Conservation (phyloP, 1,140 invertebrate species). For the Drosophila melanica region DNA sequence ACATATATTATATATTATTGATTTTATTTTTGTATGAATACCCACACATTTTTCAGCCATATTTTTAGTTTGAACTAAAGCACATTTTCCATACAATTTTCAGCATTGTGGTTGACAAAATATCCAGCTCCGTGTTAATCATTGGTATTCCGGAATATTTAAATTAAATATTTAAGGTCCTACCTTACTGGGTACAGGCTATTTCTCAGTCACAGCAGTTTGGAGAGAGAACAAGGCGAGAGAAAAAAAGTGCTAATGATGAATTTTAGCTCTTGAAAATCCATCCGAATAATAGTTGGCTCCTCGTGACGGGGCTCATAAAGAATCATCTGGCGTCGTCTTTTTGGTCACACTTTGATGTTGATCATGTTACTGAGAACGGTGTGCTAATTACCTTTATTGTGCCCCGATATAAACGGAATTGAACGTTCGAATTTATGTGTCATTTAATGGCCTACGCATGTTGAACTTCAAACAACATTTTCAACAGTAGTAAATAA, state of each 20-base stretch:
- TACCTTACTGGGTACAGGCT: background rate
- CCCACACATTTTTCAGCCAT: too few species aligned
- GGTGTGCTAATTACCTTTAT: constrained; percentile 38
- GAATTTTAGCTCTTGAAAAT: constrained; percentile 1
- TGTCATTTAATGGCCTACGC: background rate
- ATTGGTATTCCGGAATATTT: too few species aligned
- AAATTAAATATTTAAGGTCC: too few species aligned
- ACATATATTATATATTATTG: too few species aligned
- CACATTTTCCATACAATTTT: background rate
- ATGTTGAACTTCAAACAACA: background rate
- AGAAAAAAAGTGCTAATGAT: constrained; percentile 23
- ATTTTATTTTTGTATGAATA: too few species aligned
- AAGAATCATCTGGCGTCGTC: background rate
- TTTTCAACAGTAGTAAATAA: too few species aligned
- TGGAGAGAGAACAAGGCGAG: background rate
- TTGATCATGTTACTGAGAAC: constrained; percentile 10
- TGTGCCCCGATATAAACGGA: constrained; percentile 14
- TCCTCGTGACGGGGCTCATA: background rate
- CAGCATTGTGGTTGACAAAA: too few species aligned
- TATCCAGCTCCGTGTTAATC: too few species aligned
- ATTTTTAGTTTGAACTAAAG: background rate
- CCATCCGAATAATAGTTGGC: background rate
- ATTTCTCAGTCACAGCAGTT: background rate
- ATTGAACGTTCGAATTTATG: constrained; percentile 4
- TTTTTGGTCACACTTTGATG: too few species aligned